Evolutionary conservation across 2,888 invertebrate species (phyloP).

Genomic region (Endotricha flammealis): DNA sequence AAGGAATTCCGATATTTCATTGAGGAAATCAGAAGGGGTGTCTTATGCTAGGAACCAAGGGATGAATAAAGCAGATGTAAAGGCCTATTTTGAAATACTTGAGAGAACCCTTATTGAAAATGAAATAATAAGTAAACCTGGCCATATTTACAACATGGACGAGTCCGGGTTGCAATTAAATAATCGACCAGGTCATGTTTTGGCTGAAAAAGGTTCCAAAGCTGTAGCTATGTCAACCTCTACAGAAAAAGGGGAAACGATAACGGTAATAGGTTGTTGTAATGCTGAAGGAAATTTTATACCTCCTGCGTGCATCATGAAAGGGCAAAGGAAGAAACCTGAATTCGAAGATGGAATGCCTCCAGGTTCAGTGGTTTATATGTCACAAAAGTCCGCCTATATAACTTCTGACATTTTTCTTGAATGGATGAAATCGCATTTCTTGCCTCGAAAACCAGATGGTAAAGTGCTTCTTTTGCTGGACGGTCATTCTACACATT

Average conservation of each 20-base stretch:
- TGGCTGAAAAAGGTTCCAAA: conserved; percentile 20
- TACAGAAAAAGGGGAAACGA: conserved; percentile 37
- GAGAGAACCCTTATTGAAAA: conserved; percentile 13
- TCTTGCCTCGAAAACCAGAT: conserved; percentile 21
- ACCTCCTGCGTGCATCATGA: conserved; percentile 16
- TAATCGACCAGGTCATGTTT: conserved; percentile 17
- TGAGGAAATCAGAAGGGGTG: conserved; percentile 16
- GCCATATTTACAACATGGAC: conserved; percentile 20
- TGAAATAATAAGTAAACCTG: conserved; percentile 14
- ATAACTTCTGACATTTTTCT: conserved; percentile 20
- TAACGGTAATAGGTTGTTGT: conserved; percentile 34
- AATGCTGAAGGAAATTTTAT: conserved; percentile 33
- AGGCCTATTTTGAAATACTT: conserved; percentile 15
- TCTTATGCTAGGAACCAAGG: conserved; percentile 13
- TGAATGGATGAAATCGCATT: conserved; percentile 20
- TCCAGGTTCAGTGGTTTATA: conserved; percentile 11
- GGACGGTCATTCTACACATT: conserved; percentile 28
- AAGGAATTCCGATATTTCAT: conserved; percentile 9
- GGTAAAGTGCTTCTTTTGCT: conserved; percentile 26
- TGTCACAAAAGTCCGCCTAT: conserved; percentile 20
- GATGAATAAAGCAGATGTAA: conserved; percentile 14
- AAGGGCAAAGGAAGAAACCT: conserved; percentile 15
- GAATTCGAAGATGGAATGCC: conserved; percentile 17
- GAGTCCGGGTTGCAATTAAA: conserved; percentile 22
- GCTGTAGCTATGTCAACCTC: conserved; percentile 33